A percentile compares a stretch with the other conserved stretches of the same genome.
Evolutionary conservation across 2,797 vertebrate genomes (phyloP).

Genomic region (Tragelaphus eurycerus): DNA sequence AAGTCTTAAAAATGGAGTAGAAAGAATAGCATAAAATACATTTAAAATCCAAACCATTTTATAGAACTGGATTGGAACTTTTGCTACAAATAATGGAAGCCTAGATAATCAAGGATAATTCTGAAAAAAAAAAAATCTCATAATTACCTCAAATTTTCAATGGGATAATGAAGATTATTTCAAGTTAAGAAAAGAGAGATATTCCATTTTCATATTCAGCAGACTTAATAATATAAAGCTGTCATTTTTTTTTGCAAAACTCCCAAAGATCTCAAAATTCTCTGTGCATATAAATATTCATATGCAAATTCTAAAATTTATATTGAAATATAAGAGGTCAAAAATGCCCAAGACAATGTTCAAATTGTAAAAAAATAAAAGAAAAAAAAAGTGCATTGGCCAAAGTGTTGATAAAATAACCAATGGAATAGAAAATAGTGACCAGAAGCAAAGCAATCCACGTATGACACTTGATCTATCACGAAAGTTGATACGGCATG

Average conservation of each 20-base stretch:
- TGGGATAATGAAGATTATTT: not conserved
- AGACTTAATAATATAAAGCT: not conserved
- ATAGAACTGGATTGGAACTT: not conserved
- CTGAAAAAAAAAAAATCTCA: not conserved
- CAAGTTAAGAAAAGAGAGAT: not conserved
- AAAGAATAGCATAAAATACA: not conserved
- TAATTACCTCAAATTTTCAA: not conserved
- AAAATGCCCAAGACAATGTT: not conserved
- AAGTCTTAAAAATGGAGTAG: not conserved
- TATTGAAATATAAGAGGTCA: not conserved
- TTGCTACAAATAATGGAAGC: not conserved
- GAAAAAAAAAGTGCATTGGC: not conserved
- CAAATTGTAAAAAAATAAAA: not conserved
- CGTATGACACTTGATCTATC: not conserved
- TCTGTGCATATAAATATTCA: not conserved
- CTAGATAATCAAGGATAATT: not conserved
- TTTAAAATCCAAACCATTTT: not conserved
- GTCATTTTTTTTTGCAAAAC: not conserved
- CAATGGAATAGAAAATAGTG: not conserved
- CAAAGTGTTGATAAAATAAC: not conserved
- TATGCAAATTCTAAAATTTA: not conserved
- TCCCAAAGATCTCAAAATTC: not conserved
- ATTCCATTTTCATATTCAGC: not conserved
- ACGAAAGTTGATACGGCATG: not conserved
- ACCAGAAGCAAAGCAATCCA: not conserved